Percentiles rank a stretch among this genome's conserved stretches.
Conservation (phyloP, 2,888 invertebrate genomes). For the Chironomus riparius region DNA sequence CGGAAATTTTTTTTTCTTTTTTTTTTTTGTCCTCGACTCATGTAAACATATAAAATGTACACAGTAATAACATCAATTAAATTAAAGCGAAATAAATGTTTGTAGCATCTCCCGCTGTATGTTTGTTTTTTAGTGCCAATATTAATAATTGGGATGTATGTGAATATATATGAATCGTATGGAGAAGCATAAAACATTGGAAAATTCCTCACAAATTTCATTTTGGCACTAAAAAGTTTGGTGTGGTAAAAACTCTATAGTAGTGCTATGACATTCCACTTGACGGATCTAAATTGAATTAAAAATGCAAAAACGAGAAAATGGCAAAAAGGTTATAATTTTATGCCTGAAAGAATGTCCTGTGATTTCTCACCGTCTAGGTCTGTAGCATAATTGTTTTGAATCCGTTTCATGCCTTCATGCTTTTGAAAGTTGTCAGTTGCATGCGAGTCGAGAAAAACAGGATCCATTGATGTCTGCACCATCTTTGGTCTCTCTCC, state of each 20-base stretch:
- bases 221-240: conserved; percentile 24
- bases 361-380: background rate
- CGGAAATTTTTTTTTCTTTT: background rate
- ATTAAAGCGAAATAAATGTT: background rate
- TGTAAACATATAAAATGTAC: background rate
- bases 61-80: background rate
- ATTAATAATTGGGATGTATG: background rate
- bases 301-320: background rate
- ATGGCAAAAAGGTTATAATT: background rate
- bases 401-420: conserved; percentile 11
- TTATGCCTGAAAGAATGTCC: background rate
- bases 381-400: conserved; percentile 20
- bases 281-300: conserved; percentile 1
- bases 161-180: background rate
- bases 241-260: conserved; percentile 2
- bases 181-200: background rate
- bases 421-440: conserved; percentile 10
- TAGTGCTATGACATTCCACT: conserved; percentile 19
- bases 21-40: background rate
- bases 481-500: background rate
- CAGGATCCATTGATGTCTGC: conserved; percentile 9
- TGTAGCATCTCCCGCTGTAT: background rate
- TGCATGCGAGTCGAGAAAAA: background rate
- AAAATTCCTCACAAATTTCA: background rate
- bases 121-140: background rate